Evolutionary conservation across 2,797 vertebrate genomes (phyloP), one percentile per base, ranked within the genome.

Genomic region (Anguilla pacifica): DNA sequence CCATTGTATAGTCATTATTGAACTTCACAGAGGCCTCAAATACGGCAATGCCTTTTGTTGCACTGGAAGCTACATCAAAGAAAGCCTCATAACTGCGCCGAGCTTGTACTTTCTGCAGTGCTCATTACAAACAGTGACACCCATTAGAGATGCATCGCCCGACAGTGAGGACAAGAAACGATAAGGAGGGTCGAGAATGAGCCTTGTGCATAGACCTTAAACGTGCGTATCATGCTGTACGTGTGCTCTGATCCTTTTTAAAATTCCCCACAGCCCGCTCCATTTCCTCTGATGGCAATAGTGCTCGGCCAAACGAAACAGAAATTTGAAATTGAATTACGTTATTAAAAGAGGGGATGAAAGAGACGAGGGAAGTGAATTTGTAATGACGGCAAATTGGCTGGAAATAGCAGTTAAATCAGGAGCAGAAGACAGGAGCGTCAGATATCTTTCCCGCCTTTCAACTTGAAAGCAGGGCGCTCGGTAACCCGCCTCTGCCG

Each of bases 371-470:
- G 7, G 67, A 72, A 28, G 9, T 72, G 25, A 72, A 72, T 72
- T 28, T 7, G 25, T 72, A 72, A 72, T 72, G 6, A 10, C 10
- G 28, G 9, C 7, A 31, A 28, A 28, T 72, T 72, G 31, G 25
- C n/a, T 70, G 67, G 67, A 70, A 70, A 70, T 70, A 64, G 59
- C 59, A 64, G 61, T 19, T 64, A 64, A 64, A 64, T n/a, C 43
- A 6, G 5, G 19, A n/a, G 17, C 61, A 64, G 67, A 72, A 72
- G 6, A 31, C 67, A 13, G 67, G 25, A 11, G 67, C 67, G 25
- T 13, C n/a, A 28, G 25, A 72, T 72, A 10, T 11, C 31, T 22
- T n/a, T 19, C 61, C 61, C 13, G 19, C 61, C 61, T 64, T 64
- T 64, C 6, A 64, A 64, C 17, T 64, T 64, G 61, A 64, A 64